phyloP scores from a whole-genome alignment of 2,888 invertebrate species.

The Teinopalpus imperialis region DNA sequence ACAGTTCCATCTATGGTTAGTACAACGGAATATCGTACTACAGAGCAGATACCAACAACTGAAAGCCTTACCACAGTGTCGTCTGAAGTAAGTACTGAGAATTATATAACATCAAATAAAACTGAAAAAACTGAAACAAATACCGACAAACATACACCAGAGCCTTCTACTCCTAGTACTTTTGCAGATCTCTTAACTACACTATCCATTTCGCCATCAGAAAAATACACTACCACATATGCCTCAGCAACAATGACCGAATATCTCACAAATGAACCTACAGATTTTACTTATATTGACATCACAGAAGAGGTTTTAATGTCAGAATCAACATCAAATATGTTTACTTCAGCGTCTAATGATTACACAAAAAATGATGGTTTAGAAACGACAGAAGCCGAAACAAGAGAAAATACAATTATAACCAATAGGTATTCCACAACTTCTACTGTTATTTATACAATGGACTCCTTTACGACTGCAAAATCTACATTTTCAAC shows the following conservation, averaged over 20 bases:
- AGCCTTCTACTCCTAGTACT: background rate
- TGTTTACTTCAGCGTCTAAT: background rate
- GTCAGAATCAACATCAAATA: conserved; percentile 18
- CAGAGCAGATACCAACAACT: background rate
- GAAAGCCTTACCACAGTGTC: background rate
- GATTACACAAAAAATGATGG: conserved; percentile 8
- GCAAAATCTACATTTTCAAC: conserved; percentile 7
- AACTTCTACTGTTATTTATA: background rate
- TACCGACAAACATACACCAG: background rate
- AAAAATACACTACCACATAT: background rate
- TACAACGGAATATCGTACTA: background rate
- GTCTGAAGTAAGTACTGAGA: conserved; percentile 11
- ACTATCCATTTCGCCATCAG: background rate
- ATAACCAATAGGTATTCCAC: conserved; percentile 4
- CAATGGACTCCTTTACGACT: background rate
- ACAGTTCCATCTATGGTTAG: background rate
- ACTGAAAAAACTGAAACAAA: background rate
- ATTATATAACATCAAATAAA: background rate
- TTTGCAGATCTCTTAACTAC: background rate
- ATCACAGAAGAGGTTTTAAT: background rate
- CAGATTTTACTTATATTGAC: background rate
- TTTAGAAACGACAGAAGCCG: conserved; percentile 12
- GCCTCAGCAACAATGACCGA: background rate
- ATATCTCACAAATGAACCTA: background rate
- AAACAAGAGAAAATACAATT: conserved; percentile 5